Evolutionary conservation across 2,797 vertebrate species (phyloP), one percentile per base, ranked within the genome.

Genomic region (Cynodonichthys magdalenae): DNA sequence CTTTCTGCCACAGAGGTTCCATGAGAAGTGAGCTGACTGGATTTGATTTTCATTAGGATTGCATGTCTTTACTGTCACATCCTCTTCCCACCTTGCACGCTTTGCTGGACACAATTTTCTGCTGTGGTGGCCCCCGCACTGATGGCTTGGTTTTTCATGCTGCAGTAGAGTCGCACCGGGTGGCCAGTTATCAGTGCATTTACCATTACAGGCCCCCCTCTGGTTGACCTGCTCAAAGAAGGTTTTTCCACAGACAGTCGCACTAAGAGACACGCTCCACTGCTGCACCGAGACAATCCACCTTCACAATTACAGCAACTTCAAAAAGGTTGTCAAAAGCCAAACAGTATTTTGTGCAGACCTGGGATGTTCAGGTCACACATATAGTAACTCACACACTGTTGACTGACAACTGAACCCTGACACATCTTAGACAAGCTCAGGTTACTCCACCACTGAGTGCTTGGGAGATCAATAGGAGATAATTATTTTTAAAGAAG

Each of bases 41-140:
- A 85, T 92, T 89, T 87, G 88, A 90, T 92, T 92, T 93, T 92
- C 90, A 92, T 92, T 91, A 90, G 90, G 86, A 90, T 90, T 91
- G 85, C 89, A 86, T 90, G 89, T 90, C 89, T 87, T 86, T 68
- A 71, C 87, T 90, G 90, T 90, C 90, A 90, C 82, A 86, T 92
- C 83, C 84, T 83, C 79, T 83, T 72, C 83, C 77, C 70, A 71
- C 78, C 78, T 77, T 74, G 59, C 89, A 93, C 67, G 90, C 92
- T 93, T 92, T 90, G 69, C 83, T 92, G 91, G 89, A 91, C 85
- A 87, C 92, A 92, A 93, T 94, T 93, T 93, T 92, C 87, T 74
- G 77, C 87, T 85, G 73, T 28, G 63, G 70, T 89, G 84, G 81
- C 67, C 72, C 47, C 81, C 69, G 62, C 75, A 88, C 86, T 79